Evolutionary conservation across 2,797 vertebrate species (phyloP), one percentile per base, ranked within the genome.

Genomic region (Cheirogaleus major): DNA sequence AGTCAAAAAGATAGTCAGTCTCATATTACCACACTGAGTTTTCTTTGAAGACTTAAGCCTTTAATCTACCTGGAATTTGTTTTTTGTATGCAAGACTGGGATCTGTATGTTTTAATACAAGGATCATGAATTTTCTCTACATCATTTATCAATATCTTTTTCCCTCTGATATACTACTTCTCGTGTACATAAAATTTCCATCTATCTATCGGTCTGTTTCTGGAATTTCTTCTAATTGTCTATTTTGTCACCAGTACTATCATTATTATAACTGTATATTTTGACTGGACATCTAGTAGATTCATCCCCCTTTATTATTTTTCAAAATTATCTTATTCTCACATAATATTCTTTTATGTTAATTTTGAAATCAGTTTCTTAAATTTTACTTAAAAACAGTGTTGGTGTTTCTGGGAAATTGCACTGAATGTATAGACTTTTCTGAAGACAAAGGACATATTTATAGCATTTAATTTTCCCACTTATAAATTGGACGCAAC

Each of bases 381-480:
- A 87, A 81, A 75, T 76, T 70, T 73, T 52, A 67, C 90, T 95
- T 82, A 20, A 84, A 96, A 94, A 55, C 13, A 72, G 1, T 83
- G 1, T 72, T 61, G 13, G 8, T 72, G 22, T 82, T 95, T 89
- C 50, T 17, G 48, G 20, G 5, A 2, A 6, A 27, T 82, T 83
- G 4, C 5, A 20, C 11, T 76, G n/a, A 89, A 50, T 57, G 1
- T 43, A 57, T 9, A 61, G 55, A 61, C 79, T 90, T 88, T 85
- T 61, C n/a, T 83, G 57, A 86, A 89, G n/a, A 79, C 38, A 89
- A 93, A 91, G 11, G 48, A 52, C 30, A 4, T 82, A 15, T 67
- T 55, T 57, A 32, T 30, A 70, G 23, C 38, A 30, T 18, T 95
- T 30, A 17, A 52, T 91, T 90, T 89, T 90, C n/a, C 30, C 30